phyloP scores from a whole-genome alignment of 1,140 invertebrate genomes.

The Drosophila nasuta region DNA sequence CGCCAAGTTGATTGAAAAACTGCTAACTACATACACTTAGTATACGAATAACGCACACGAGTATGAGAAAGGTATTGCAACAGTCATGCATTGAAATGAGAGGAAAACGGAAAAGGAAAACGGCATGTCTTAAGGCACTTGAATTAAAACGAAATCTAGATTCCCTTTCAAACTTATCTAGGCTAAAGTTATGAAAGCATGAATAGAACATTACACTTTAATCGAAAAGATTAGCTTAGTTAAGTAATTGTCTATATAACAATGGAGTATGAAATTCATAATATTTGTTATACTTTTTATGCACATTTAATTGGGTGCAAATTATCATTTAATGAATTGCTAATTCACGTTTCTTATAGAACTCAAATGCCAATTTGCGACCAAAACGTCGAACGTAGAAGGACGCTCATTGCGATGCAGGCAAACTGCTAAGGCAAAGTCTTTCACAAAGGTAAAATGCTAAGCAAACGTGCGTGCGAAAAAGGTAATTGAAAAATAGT shows the following conservation, averaged over 20 bases:
- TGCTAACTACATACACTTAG: conserved; percentile 74
- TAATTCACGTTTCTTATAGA: too few species aligned
- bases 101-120: conserved; percentile 44
- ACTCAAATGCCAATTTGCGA: too few species aligned
- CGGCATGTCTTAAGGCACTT: conserved; percentile 28
- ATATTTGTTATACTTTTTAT: too few species aligned
- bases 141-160: conserved; percentile 50
- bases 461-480: conserved; percentile 81
- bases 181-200: background rate
- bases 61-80: conserved; percentile 40
- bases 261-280: too few species aligned
- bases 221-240: too few species aligned
- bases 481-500: conserved; percentile 83
- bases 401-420: background rate
- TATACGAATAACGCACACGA: conserved; percentile 43
- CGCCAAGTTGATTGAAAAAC: conserved; percentile 78
- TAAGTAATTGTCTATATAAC: too few species aligned
- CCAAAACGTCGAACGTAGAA: conserved; percentile 12
- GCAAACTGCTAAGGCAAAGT: conserved; percentile 26
- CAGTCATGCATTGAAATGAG: conserved; percentile 57
- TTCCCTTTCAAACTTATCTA: conserved; percentile 32
- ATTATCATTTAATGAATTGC: too few species aligned
- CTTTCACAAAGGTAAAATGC: conserved; percentile 67
- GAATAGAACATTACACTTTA: too few species aligned
- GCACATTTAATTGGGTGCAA: too few species aligned